Percentiles rank a stretch among this genome's conserved stretches.
These are phyloP conservation scores for Caenorhabditis panamensis DNA, from an alignment of 2,888 invertebrate genomes.

Conservation along the genomic window DNA sequence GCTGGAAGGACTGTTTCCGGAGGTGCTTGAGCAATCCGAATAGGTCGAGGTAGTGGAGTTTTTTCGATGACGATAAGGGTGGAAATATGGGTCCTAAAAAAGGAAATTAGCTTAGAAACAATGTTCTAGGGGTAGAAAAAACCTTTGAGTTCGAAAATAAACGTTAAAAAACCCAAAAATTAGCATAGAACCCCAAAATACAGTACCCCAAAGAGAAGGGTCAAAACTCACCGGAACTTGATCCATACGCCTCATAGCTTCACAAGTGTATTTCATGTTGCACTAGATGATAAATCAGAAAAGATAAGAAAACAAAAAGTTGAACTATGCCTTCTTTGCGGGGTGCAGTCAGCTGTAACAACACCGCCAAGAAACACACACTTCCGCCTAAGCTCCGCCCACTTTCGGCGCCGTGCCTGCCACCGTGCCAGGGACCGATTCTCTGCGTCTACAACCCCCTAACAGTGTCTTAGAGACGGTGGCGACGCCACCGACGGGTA, in stretches of 20 bases:
- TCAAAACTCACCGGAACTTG: conserved; percentile 17
- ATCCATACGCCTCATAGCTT: conserved; percentile 46
- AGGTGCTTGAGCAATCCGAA: conserved; percentile 34
- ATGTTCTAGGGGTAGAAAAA: background rate
- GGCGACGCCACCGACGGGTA: conserved; percentile 55
- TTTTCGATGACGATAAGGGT: conserved; percentile 50
- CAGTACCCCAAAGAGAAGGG: background rate
- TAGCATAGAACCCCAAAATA: background rate
- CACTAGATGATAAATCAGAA: background rate
- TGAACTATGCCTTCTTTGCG: background rate
- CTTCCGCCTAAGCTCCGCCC: conserved; percentile 32
- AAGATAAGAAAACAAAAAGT: background rate
- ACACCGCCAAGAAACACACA: background rate
- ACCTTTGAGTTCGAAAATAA: background rate
- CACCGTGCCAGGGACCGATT: conserved; percentile 54
- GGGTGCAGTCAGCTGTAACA: background rate
- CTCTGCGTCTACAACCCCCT: conserved; percentile 21
- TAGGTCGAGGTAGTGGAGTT: conserved; percentile 48
- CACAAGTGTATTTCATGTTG: conserved; percentile 45
- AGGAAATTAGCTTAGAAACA: background rate
- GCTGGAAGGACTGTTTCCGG: conserved; percentile 30
- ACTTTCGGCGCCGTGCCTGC: background rate
- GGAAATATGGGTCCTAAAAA: conserved; percentile 41
- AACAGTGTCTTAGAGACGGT: conserved; percentile 15
- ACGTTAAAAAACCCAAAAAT: background rate